Base-by-base conservation (phyloP, 2,888 invertebrate genomes). In the Belgica antarctica region DNA sequence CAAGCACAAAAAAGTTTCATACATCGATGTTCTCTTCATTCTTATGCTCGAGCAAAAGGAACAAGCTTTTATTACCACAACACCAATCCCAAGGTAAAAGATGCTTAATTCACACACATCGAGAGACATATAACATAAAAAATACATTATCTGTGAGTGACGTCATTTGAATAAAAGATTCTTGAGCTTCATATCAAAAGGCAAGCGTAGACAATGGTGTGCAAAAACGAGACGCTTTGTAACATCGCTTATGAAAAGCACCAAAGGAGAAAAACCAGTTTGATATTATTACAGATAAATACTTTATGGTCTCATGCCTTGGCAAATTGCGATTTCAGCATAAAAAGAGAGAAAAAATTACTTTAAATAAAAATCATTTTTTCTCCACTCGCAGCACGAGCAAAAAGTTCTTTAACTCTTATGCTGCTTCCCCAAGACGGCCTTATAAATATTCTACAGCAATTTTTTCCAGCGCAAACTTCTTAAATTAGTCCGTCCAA, bases 271-370 rank as follows among this genome's bases (percentile, higher is more conserved):
- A 46, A 68, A 68, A 68, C 68, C 68, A 68, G 68, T 68, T 68
- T 68, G 68, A 68, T 59, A 59, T 68, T 68, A 66, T 52, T 68
- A 57, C 68, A 68, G 68, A 68, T 68, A 68, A 68, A 68, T 68
- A 47, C 68, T 68, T 68, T 68, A 66, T 65, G 65, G 65, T 65
- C 22, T 65, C 36, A 68, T 68, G 68, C 47, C 68, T 68, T 68
- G 27, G 68, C 68, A 47, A 68, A 34, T 57, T 68, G 68, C 68
- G 47, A 68, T 47, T 68, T 68, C 47, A 59, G 27, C 59, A 59
- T 59, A 59, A 59, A 59, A 27, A 52, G 24, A 25, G 46, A 27
- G 59, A 59, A 59, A 52, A 52, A 52, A n/a, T n/a, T 46, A 59
- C 25, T n/a, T n/a, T 59, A 59, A 59, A 59, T 59, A 25, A 59